A percentile compares a stretch with the other conserved stretches of the same genome.
These are phyloP conservation scores for Dryadula phaetusa DNA, from an alignment of 2,888 invertebrate genomes.

Conservation along the genomic window DNA sequence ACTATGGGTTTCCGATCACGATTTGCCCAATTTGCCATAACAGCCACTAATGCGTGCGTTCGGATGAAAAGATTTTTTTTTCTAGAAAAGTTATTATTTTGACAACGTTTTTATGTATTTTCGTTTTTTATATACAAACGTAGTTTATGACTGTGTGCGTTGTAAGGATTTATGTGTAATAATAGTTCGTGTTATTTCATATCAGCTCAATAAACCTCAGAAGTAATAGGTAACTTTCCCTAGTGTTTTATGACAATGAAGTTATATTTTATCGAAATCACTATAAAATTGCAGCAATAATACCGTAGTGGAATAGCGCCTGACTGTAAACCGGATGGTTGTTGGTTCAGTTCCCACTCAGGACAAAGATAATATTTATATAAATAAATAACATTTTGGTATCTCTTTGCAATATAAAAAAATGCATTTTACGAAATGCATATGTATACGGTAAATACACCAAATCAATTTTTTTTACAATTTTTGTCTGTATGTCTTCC, in stretches of 20 bases:
- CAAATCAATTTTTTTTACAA: too few species aligned
- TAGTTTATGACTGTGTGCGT: neutral
- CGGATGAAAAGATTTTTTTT: conserved; percentile 25
- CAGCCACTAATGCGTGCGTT: conserved; percentile 18
- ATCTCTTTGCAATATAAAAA: too few species aligned
- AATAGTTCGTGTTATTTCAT: neutral
- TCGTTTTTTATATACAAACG: neutral
- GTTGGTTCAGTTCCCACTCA: too few species aligned
- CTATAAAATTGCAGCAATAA: too few species aligned
- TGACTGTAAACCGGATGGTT: too few species aligned
- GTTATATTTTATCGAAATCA: neutral
- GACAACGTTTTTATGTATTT: neutral
- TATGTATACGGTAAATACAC: too few species aligned
- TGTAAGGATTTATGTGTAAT: neutral
- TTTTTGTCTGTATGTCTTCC: too few species aligned
- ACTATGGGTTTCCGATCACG: conserved; percentile 45
- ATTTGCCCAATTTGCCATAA: conserved; percentile 33
- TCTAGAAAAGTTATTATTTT: conserved; percentile 11
- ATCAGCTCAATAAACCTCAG: neutral
- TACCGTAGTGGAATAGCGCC: too few species aligned
- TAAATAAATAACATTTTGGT: too few species aligned
- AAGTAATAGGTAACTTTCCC: neutral
- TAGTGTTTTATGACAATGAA: neutral
- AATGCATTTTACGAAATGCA: too few species aligned
- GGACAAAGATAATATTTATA: too few species aligned